Percentiles rank a stretch among this genome's conserved stretches.
These are phyloP conservation scores for Troides aeacus DNA, from an alignment of 2,888 invertebrate genomes.

Conservation along the genomic window DNA sequence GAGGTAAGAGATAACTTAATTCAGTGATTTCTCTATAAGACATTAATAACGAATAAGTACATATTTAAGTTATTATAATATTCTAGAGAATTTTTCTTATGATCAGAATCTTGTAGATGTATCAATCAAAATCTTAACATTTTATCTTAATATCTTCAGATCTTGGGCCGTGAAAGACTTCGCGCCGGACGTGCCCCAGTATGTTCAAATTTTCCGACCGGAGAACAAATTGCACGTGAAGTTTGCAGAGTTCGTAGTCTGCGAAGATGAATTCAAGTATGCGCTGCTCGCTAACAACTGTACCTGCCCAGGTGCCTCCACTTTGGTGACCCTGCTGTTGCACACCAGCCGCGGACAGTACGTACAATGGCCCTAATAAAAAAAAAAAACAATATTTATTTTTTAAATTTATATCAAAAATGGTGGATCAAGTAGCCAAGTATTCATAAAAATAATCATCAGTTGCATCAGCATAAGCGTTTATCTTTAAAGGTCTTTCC, in stretches of 20 bases:
- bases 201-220: constrained; percentile 98
- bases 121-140: not conserved
- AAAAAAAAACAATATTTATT: too few species aligned
- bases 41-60: not conserved
- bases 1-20: constrained; percentile 55
- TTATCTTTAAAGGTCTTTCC: too few species aligned
- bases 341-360: constrained; percentile 99
- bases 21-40: not conserved
- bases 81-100: too few species aligned
- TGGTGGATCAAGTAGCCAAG: too few species aligned
- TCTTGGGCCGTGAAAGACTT: constrained; percentile 99
- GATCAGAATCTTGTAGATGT: too few species aligned
- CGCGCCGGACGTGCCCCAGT: constrained; percentile 97
- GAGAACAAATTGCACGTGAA: constrained; percentile 99
- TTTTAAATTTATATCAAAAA: too few species aligned
- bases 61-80: too few species aligned
- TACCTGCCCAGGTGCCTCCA: constrained; percentile 98
- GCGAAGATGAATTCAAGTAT: constrained; percentile 99
- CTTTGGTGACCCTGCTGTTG: constrained; percentile 95
- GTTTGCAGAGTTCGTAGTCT: constrained; percentile 98
- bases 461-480: too few species aligned
- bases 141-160: constrained; percentile 67
- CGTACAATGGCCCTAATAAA: not conserved
- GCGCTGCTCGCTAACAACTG: constrained; percentile 98
- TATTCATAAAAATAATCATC: too few species aligned